phyloP scores from a whole-genome alignment of 1,140 invertebrate genomes.

The Nymphalis io region DNA sequence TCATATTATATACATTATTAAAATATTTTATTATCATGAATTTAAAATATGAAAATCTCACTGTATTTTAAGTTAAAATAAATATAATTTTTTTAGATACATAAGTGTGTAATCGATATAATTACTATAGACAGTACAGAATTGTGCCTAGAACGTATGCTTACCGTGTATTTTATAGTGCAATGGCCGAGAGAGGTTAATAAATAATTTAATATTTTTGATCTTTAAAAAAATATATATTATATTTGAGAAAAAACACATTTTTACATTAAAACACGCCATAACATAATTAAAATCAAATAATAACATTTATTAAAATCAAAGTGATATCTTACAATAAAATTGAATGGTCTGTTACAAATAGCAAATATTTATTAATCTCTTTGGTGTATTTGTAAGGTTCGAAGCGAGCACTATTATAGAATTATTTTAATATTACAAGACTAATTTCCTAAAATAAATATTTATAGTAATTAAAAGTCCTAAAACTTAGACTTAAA shows the following conservation, averaged over 20 bases:
- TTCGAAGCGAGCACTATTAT: constrained; percentile 52
- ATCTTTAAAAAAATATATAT: too few relatives aligned
- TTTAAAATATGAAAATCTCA: constrained; percentile 41
- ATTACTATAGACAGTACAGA: constrained; percentile 74
- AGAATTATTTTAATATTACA: neutral
- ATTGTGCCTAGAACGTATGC: constrained; percentile 78
- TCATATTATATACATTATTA: constrained; percentile 35
- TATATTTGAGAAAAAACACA: too few relatives aligned
- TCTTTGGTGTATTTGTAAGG: constrained; percentile 41
- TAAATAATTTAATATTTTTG: neutral
- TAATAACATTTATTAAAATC: neutral
- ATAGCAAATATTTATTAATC: constrained; percentile 25
- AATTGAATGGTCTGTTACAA: neutral
- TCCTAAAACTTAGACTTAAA: too few relatives aligned
- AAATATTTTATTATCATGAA: constrained; percentile 27
- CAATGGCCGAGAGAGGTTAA: constrained; percentile 48
- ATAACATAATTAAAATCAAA: too few relatives aligned
- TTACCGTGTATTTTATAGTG: constrained; percentile 77
- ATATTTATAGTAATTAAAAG: too few relatives aligned
- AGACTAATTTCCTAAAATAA: neutral
- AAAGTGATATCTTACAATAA: neutral
- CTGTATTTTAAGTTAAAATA: constrained; percentile 46
- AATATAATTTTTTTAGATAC: constrained; percentile 39
- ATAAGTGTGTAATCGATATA: constrained; percentile 69
- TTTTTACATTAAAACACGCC: too few relatives aligned